phyloP scores from a whole-genome alignment of 2,888 invertebrate species.

The Carcina quercana region DNA sequence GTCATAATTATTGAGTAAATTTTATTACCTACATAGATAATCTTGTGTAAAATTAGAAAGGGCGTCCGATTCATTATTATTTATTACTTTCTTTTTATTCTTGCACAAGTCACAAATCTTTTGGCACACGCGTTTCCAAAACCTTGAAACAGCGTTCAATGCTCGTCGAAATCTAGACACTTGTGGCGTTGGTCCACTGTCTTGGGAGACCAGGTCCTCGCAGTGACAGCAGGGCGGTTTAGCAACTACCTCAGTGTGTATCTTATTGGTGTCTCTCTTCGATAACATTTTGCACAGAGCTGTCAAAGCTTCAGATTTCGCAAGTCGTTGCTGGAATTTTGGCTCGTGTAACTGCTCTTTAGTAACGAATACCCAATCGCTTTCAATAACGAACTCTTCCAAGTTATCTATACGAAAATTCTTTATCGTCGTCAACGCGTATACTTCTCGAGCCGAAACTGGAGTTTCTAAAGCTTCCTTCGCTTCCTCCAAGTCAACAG shows the following conservation, averaged over 20 bases:
- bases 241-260: constrained; percentile 33
- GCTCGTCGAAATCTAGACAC: constrained; percentile 27
- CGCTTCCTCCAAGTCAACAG: constrained; percentile 16
- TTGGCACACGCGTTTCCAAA: constrained; percentile 25
- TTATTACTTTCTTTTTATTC: constrained; percentile 16
- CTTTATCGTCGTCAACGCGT: constrained; percentile 50
- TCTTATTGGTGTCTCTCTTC: constrained; percentile 27
- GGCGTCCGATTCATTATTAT: constrained; percentile 21
- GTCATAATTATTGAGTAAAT: no score
- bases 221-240: constrained; percentile 55
- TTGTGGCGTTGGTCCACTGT: constrained; percentile 20
- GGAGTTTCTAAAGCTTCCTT: constrained; percentile 23
- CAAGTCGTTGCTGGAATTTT: constrained; percentile 42
- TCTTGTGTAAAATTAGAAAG: constrained; percentile 26
- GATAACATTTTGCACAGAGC: constrained; percentile 40
- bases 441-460: constrained; percentile 27
- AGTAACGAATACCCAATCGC: constrained; percentile 56
- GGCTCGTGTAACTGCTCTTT: constrained; percentile 46
- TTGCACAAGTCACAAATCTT: constrained; percentile 24
- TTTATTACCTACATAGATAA: constrained; percentile 61
- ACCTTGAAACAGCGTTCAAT: constrained; percentile 17
- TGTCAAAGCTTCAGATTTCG: constrained; percentile 37
- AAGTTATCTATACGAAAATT: constrained; percentile 51
- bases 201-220: constrained; percentile 25
- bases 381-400: constrained; percentile 48